These are phyloP conservation scores for Sylvietta virens DNA, from an alignment of 2,113 vertebrate species.

Conservation along the genomic window DNA sequence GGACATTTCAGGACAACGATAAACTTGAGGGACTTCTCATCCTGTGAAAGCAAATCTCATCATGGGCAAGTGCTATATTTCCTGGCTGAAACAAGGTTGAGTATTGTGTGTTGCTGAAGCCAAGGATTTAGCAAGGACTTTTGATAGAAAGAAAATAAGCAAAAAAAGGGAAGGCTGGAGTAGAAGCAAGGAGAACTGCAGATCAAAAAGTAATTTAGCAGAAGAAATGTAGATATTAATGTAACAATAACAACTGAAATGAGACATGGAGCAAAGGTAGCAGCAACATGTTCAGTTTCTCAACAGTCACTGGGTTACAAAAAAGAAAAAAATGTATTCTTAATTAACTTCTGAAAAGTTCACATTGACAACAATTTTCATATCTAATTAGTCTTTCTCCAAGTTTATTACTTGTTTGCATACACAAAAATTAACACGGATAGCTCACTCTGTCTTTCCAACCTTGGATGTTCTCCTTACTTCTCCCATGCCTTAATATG, in stretches of 20 bases:
- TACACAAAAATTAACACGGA: neutral
- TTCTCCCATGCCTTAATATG: neutral
- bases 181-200: neutral
- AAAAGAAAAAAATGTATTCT: neutral
- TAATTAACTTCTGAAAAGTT: neutral
- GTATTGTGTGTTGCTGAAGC: neutral
- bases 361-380: neutral
- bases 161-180: neutral
- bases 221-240: neutral
- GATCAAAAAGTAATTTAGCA: neutral
- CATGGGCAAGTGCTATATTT: neutral
- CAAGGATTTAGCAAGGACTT: neutral
- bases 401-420: neutral
- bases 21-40: neutral
- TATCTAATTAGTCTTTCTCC: neutral
- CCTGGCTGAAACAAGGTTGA: neutral
- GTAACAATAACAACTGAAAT: neutral
- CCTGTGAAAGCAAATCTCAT: neutral
- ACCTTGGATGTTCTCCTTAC: neutral
- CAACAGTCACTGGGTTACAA: neutral
- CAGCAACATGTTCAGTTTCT: neutral
- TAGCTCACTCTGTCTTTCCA: neutral
- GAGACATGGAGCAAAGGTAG: neutral
- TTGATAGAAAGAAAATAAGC: neutral
- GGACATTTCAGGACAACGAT: neutral